Evolutionary conservation across 2,113 vertebrate species (phyloP).

Genomic region (Cettia cetti): DNA sequence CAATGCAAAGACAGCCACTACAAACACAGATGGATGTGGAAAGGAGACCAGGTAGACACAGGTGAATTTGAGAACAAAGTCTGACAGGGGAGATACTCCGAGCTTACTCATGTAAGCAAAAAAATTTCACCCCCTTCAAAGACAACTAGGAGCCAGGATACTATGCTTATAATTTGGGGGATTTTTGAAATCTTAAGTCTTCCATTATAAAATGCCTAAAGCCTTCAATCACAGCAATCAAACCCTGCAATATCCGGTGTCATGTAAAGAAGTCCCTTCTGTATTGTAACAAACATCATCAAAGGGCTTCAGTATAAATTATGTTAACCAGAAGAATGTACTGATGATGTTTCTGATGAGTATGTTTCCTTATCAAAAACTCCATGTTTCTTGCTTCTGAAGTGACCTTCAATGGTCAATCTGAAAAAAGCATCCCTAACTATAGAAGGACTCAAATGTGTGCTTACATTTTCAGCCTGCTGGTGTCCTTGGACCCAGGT

Average conservation of each 20-base stretch:
- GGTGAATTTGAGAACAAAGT: neutral
- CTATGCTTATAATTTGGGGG: conserved; percentile 63
- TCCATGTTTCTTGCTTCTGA: neutral
- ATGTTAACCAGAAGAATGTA: neutral
- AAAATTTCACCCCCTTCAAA: conserved; percentile 24
- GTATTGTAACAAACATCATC: conserved; percentile 58
- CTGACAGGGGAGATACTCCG: conserved; percentile 49
- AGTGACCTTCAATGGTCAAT: neutral
- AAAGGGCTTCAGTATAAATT: conserved; percentile 35
- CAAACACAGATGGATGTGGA: neutral
- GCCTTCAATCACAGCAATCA: conserved; percentile 58
- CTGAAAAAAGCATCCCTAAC: neutral
- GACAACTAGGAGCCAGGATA: conserved; percentile 23
- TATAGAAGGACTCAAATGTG: neutral
- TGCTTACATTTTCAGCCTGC: neutral
- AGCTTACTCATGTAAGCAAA: neutral
- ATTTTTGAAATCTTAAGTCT: conserved; percentile 68
- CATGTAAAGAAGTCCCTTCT: conserved; percentile 35
- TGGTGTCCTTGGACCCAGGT: neutral
- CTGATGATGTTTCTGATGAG: neutral
- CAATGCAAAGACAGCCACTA: neutral
- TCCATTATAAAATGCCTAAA: conserved; percentile 66
- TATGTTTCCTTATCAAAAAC: neutral
- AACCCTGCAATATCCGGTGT: conserved; percentile 47
- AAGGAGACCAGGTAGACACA: neutral